A percentile compares a stretch with the other conserved stretches of the same genome.
Evolutionary conservation across 2,113 vertebrate genomes (phyloP).

Genomic region (Macrotis lagotis): DNA sequence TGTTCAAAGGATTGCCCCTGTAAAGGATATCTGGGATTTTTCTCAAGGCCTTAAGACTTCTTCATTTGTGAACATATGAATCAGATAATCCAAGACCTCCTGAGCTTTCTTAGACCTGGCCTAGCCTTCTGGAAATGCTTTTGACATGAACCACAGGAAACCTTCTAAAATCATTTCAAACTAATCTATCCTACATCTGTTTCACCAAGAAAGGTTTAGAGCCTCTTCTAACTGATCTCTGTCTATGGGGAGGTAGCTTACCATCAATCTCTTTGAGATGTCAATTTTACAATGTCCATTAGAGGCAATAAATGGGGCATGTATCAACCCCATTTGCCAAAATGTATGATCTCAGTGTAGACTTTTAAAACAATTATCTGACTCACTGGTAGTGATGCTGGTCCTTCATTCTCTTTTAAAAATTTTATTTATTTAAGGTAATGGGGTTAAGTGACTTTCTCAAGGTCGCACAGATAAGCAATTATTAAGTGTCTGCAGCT

Average conservation of each 20-base stretch:
- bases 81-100: background rate
- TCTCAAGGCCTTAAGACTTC: background rate
- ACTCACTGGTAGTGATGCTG: background rate
- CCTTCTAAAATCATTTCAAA: slow-evolving; percentile 1
- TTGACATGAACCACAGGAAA: background rate
- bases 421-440: no score
- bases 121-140: background rate
- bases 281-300: background rate
- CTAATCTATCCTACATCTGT: background rate
- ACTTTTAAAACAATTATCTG: background rate
- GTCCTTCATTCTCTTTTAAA: no score
- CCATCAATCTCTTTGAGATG: background rate
- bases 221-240: background rate
- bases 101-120: background rate
- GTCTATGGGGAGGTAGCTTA: background rate
- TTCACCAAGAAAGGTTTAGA: background rate
- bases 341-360: background rate
- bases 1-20: background rate
- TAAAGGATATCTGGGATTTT: background rate
- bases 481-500: no score
- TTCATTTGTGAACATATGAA: background rate
- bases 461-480: no score
- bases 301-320: background rate
- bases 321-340: background rate
- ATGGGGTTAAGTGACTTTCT: no score